Conservation (phyloP, 2,797 vertebrate genomes). For the Crenichthys baileyi region DNA sequence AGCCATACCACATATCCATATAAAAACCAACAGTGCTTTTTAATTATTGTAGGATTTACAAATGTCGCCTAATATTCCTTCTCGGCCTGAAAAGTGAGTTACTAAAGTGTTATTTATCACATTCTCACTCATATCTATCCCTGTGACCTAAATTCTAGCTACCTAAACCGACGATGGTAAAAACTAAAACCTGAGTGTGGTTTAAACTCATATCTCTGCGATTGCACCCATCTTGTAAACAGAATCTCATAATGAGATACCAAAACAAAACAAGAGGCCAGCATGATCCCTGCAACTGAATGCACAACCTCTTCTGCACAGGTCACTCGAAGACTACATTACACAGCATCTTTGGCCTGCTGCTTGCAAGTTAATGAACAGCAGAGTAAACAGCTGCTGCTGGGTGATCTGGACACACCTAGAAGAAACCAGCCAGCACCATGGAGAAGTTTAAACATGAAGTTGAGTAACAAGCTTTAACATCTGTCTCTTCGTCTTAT, state of each 20-base stretch:
- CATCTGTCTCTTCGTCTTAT: constrained; percentile 34
- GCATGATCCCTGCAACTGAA: constrained; percentile 26
- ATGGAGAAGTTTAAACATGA: constrained; percentile 5
- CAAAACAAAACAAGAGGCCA: constrained; percentile 29
- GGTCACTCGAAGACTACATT: constrained; percentile 9
- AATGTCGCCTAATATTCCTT: not conserved
- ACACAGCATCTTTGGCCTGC: constrained; percentile 28
- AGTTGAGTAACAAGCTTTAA: constrained; percentile 40
- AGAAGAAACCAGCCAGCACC: constrained; percentile 11
- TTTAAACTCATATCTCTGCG: too few species aligned
- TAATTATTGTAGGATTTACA: not conserved
- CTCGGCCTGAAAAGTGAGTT: not conserved
- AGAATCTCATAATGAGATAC: constrained; percentile 13
- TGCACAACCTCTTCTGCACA: constrained; percentile 33
- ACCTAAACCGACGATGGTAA: not conserved
- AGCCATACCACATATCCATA: not conserved
- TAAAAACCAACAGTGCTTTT: not conserved
- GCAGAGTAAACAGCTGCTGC: constrained; percentile 41
- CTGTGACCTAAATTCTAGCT: not conserved
- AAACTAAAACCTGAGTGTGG: not conserved
- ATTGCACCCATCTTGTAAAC: not conserved
- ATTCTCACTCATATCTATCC: not conserved
- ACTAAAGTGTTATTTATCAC: not conserved
- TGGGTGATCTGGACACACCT: constrained; percentile 22
- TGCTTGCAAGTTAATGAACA: constrained; percentile 53